Percentiles rank a stretch among this genome's conserved stretches.
phyloP scores from a whole-genome alignment of 2,113 vertebrate species.

The Puffinus mauretanicus region DNA sequence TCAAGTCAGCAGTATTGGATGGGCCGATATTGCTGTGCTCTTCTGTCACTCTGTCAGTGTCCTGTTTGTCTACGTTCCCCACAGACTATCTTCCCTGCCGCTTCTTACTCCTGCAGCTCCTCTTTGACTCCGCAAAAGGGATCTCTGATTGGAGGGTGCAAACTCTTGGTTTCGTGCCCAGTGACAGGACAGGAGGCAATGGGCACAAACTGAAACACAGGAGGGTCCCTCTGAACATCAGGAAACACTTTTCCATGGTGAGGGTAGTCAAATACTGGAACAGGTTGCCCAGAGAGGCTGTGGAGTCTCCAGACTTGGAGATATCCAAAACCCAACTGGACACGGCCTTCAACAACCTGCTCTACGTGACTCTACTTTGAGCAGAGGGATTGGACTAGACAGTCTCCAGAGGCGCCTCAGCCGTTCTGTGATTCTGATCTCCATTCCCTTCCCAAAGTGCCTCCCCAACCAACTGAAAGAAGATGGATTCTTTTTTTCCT shows the following conservation, averaged over 20 bases:
- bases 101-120: background rate
- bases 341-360: too few relatives aligned
- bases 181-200: background rate
- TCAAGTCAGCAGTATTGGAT: background rate
- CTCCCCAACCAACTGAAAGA: background rate
- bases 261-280: background rate
- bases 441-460: background rate
- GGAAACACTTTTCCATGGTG: background rate
- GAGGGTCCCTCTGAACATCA: background rate
- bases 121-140: background rate
- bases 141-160: background rate
- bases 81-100: background rate
- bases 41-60: background rate
- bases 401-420: background rate
- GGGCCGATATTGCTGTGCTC: background rate
- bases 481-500: background rate
- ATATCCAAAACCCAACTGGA: background rate
- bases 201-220: background rate
- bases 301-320: background rate
- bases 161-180: background rate
- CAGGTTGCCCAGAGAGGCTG: background rate
- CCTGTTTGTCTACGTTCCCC: background rate
- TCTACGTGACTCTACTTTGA: background rate
- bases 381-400: background rate
- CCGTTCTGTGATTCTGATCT: background rate